Percentiles rank a stretch among this genome's conserved stretches.
Conservation (phyloP, 1,140 invertebrate species). For the Penaeus indicus region DNA sequence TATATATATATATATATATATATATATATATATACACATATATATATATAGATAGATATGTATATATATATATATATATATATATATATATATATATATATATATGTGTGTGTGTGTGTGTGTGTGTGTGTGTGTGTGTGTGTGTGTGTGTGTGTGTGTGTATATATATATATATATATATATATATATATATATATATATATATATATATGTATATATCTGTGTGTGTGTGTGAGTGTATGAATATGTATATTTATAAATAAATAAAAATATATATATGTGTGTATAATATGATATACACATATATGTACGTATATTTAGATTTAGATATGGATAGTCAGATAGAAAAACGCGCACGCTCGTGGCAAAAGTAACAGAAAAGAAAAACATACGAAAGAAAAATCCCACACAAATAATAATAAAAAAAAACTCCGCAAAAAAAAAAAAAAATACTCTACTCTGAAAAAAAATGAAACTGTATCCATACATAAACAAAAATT, state of each 20-base stretch:
- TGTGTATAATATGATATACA: background rate
- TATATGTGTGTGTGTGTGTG: background rate
- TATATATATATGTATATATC: background rate
- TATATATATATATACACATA: background rate
- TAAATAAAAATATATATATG: background rate
- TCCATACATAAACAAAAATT: no score
- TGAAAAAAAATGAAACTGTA: no score
- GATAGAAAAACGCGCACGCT: no score
- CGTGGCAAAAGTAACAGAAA: no score
- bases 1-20: background rate
- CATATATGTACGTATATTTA: no score
- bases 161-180: constrained; percentile 13
- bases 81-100: background rate
- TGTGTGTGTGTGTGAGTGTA: background rate
- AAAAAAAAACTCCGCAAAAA: no score
- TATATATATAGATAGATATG: background rate
- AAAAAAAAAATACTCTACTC: no score
- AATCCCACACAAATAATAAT: no score
- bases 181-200: background rate
- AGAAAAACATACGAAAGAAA: no score
- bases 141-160: background rate
- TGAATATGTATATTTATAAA: background rate
- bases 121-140: no score
- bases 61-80: background rate
- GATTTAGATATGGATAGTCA: no score